Evolutionary conservation across 2,113 vertebrate species (phyloP).

Genomic region (Cairina moschata): DNA sequence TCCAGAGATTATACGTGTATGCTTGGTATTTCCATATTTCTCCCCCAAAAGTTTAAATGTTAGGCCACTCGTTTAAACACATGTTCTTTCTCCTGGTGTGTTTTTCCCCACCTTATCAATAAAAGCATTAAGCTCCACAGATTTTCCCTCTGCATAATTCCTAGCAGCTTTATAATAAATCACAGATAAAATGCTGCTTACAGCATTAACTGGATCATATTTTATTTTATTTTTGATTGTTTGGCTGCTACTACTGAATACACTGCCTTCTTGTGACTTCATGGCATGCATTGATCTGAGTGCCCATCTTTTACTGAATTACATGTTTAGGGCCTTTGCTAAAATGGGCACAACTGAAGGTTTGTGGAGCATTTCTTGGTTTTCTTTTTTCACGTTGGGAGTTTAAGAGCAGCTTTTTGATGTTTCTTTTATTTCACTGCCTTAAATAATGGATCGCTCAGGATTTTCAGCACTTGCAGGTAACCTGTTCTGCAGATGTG

Average conservation of each 20-base stretch:
- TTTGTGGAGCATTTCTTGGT: background rate
- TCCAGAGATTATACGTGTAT: background rate
- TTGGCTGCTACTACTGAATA: background rate
- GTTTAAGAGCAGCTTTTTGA: background rate
- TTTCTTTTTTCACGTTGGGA: background rate
- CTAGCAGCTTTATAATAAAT: background rate
- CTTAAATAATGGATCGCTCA: background rate
- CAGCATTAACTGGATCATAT: background rate
- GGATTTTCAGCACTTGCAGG: background rate
- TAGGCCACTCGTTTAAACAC: background rate
- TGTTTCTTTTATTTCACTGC: background rate
- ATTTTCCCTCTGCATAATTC: background rate
- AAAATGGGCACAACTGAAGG: background rate
- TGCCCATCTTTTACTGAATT: background rate
- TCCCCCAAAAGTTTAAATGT: background rate
- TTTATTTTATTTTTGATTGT: background rate
- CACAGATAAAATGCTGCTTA: background rate
- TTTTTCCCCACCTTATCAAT: background rate
- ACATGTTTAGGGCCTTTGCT: background rate
- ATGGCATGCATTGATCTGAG: background rate
- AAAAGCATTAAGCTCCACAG: background rate
- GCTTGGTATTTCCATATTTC: background rate
- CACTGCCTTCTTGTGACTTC: background rate
- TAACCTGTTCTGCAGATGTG: background rate
- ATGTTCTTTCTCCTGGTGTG: background rate